These are phyloP conservation scores for Anthopleura xanthogrammica DNA, from an alignment of 92 coral and sea anemone species.

Conservation along the genomic window DNA sequence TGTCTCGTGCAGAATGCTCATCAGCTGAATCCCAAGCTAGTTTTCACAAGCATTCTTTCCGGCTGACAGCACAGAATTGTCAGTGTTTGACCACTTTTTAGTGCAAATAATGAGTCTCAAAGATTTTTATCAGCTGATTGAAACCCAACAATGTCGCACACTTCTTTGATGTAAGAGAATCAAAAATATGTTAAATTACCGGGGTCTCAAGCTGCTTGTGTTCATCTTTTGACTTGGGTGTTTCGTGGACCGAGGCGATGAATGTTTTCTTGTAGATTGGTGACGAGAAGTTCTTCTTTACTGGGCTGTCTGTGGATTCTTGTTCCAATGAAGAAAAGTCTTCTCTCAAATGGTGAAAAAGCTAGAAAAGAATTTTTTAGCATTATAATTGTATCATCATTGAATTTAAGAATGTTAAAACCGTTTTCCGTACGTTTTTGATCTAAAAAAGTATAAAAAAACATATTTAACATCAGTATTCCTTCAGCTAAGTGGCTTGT, in stretches of 20 bases:
- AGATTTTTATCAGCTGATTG: background rate
- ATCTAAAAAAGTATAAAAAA: too few relatives aligned
- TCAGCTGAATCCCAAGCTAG: too few relatives aligned
- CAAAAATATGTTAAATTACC: background rate
- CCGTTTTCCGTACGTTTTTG: too few relatives aligned
- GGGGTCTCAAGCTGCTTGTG: background rate
- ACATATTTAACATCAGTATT: too few relatives aligned
- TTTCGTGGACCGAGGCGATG: conserved; percentile 28
- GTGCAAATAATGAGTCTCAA: background rate
- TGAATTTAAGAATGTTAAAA: too few relatives aligned
- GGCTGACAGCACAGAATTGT: too few relatives aligned
- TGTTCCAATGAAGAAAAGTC: conserved; percentile 18
- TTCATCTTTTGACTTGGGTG: conserved; percentile 15
- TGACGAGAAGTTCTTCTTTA: conserved; percentile 38
- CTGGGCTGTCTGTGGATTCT: conserved; percentile 41
- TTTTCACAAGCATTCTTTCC: too few relatives aligned
- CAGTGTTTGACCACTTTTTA: background rate
- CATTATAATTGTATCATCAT: too few relatives aligned
- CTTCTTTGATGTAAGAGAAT: background rate
- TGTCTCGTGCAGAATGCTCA: too few relatives aligned
- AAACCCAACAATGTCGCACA: background rate
- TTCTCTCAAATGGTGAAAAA: background rate
- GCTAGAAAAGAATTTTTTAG: background rate
- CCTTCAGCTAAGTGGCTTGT: too few relatives aligned
- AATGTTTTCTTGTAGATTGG: conserved; percentile 61